Evolutionary conservation across 1,140 invertebrate species (phyloP), one percentile per base, ranked within the genome.

Genomic region (Aphaenogaster ashmeadi): DNA sequence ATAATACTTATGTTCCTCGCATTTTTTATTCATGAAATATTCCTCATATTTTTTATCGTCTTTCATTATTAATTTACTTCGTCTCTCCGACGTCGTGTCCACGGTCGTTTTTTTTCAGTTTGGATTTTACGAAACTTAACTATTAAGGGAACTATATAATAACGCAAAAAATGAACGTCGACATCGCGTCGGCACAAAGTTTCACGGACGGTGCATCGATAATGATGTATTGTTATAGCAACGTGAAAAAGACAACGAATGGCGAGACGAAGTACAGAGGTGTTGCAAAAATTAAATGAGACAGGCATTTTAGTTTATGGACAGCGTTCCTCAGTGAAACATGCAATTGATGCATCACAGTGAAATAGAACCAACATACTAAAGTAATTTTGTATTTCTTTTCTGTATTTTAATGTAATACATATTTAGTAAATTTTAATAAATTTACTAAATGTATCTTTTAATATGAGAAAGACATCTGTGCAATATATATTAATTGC

Each of bases 171-270:
- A 62, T 47, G n/a, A 44, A 77, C 3, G 36, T 11, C 9, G 15
- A n/a, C 18, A 11, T 38, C 11, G 15, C 27, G 6, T 44, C 27
- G 11, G 9, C 2, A 15, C 38, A 27, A 67, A 79, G 77, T 79
- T 79, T 66, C n/a, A 47, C n/a, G 33, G 15, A 11, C n/a, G n/a
- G 11, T 67, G 64, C 62, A 54, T 67, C 13, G 36, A 3, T 80
- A 67, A 80, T 66, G 47, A 67, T 5, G 36, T 15, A 67, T 80
- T 41, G 62, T 80, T 67, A 80, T 80, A 67, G 78, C 78, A 69
- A 80, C 78, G 13, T 67, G 60, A 69, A 69, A 54, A 52, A 18
- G n/a, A 80, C 44, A 80, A 80, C 47, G 27, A 69, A 80, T 41
- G 13, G 11, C 13, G 18, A 67, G 11, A 41, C 13, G 13, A 80